A percentile compares a stretch with the other conserved stretches of the same genome.
These are phyloP conservation scores for Hybognathus amarus DNA, from an alignment of 2,797 vertebrate species.

Conservation along the genomic window DNA sequence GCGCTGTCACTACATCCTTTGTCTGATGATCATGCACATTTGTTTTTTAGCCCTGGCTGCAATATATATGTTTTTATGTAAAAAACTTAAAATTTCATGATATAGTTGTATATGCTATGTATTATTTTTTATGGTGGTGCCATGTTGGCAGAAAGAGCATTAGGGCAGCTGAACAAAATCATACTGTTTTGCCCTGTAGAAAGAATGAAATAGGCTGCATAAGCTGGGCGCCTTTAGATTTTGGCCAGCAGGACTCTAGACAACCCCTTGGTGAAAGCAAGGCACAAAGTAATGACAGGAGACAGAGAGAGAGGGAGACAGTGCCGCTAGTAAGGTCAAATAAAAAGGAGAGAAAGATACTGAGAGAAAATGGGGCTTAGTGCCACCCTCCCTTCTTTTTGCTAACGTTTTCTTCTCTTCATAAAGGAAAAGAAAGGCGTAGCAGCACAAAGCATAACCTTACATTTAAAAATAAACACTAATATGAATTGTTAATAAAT, in stretches of 20 bases:
- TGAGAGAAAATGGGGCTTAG: slow-evolving; percentile 46
- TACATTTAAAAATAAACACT: neutral
- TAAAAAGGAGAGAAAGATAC: slow-evolving; percentile 21
- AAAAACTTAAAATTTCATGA: neutral
- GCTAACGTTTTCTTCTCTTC: neutral
- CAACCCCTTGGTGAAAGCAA: slow-evolving; percentile 26
- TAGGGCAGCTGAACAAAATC: neutral
- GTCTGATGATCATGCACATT: slow-evolving; percentile 12
- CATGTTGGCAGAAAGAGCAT: neutral
- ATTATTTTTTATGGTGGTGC: slow-evolving; percentile 3
- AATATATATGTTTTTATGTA: neutral
- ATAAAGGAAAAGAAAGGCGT: neutral
- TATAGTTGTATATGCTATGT: neutral
- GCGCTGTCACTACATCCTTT: slow-evolving; percentile 7
- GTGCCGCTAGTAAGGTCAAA: slow-evolving; percentile 25
- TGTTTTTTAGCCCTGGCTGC: slow-evolving; percentile 2
- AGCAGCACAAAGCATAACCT: neutral
- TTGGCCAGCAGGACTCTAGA: slow-evolving; percentile 41
- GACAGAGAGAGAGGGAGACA: neutral
- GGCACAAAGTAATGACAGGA: slow-evolving; percentile 24
- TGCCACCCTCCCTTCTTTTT: slow-evolving; percentile 55
- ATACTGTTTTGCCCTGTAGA: slow-evolving; percentile 22
- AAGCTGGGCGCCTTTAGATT: slow-evolving; percentile 45
- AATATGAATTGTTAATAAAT: neutral
- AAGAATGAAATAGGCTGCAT: slow-evolving; percentile 16